These are phyloP conservation scores for Lutjanus erythropterus DNA, from an alignment of 2,113 vertebrate species.

Conservation along the genomic window DNA sequence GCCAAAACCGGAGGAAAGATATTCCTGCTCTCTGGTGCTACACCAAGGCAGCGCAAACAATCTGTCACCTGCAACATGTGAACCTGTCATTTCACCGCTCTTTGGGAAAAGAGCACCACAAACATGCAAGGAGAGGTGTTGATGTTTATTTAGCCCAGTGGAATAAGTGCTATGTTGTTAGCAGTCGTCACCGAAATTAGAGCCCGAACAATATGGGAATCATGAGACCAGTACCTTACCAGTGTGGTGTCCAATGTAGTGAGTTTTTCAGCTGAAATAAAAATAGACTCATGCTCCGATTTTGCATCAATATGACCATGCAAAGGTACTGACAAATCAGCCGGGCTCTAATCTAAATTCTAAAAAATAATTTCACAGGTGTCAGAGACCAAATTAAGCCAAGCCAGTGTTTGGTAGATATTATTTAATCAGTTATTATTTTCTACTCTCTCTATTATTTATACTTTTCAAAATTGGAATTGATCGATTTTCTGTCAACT, in stretches of 20 bases:
- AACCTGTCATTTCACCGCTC: constrained; percentile 20
- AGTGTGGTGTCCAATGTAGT: no score
- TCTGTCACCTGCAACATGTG: constrained; percentile 23
- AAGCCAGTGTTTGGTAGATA: not conserved
- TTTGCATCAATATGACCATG: no score
- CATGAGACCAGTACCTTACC: no score
- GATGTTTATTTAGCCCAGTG: constrained; percentile 38
- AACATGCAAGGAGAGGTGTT: constrained; percentile 21
- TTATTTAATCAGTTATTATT: not conserved
- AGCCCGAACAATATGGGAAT: no score
- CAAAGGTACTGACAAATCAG: no score
- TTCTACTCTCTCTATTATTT: not conserved
- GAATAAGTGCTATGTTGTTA: constrained; percentile 15
- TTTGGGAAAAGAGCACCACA: constrained; percentile 8
- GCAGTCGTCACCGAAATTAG: no score
- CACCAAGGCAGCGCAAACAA: constrained; percentile 26
- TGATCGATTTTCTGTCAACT: not conserved
- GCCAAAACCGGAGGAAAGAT: constrained; percentile 42
- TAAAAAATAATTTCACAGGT: no score
- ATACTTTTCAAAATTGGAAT: not conserved
- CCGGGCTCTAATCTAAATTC: no score
- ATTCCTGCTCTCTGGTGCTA: constrained; percentile 37
- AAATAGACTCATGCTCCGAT: no score
- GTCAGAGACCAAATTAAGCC: no score
- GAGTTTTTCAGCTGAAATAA: constrained; percentile 15